Percentiles rank a stretch among this genome's conserved stretches.
phyloP scores from a whole-genome alignment of 2,797 vertebrate species.

The Threskiornis aethiopicus region DNA sequence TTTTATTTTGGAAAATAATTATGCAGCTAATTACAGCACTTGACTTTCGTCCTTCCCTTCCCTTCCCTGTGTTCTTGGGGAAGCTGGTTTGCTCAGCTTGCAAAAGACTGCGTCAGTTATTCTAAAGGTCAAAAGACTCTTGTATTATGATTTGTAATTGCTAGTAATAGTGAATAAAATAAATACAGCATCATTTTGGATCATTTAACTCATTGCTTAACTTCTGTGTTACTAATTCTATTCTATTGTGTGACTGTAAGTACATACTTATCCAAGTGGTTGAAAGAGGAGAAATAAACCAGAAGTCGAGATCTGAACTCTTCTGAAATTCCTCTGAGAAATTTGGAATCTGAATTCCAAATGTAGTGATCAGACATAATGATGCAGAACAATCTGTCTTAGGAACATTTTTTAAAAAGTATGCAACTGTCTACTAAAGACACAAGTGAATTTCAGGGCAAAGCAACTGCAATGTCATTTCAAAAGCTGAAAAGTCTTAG shows the following conservation, averaged over 20 bases:
- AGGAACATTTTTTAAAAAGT: neutral
- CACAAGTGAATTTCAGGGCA: neutral
- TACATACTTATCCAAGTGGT: neutral
- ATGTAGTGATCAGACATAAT: accelerated
- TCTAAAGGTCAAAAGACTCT: constrained; percentile 62
- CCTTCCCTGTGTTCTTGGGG: neutral
- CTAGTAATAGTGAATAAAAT: constrained; percentile 26
- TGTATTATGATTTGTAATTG: constrained; percentile 47
- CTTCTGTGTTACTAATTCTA: neutral
- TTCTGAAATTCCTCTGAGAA: neutral
- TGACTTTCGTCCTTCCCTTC: constrained; percentile 39
- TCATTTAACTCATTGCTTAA: neutral
- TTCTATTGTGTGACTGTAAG: neutral
- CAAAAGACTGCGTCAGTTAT: constrained; percentile 35
- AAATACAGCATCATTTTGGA: neutral
- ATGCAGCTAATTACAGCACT: constrained; percentile 69
- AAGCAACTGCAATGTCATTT: neutral
- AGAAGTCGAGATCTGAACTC: neutral
- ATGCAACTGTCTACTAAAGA: too few species aligned
- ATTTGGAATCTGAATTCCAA: neutral
- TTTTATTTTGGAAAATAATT: constrained; percentile 74
- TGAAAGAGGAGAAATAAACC: neutral
- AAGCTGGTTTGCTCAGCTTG: constrained; percentile 47
- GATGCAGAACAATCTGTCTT: neutral
- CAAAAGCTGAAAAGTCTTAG: neutral